Conservation (phyloP, 2,797 vertebrate species). For the Hypotaenidia philippensis region DNA sequence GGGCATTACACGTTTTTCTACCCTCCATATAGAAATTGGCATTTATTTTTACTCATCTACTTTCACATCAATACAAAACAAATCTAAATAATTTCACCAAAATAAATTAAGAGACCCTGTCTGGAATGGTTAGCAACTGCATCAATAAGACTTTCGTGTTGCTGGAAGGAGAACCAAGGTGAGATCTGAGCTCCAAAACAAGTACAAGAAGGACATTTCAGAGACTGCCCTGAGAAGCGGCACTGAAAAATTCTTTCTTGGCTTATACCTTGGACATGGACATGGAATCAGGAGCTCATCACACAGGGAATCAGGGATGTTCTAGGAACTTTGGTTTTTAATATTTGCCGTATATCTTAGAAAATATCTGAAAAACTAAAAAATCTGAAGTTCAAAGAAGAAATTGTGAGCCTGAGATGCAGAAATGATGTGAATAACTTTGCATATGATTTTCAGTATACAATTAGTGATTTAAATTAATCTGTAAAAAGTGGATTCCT, state of each 20-base stretch:
- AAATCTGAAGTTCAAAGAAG: neutral
- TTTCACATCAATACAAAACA: neutral
- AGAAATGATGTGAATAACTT: neutral
- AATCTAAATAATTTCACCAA: neutral
- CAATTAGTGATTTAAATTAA: neutral
- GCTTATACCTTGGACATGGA: neutral
- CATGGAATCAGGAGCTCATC: neutral
- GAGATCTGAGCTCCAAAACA: neutral
- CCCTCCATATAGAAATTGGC: neutral
- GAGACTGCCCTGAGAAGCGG: neutral
- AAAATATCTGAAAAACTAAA: neutral
- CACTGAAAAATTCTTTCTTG: neutral
- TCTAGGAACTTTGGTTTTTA: neutral
- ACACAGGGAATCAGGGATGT: neutral
- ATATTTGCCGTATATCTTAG: neutral
- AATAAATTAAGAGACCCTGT: neutral
- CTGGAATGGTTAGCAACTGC: neutral
- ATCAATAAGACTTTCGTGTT: neutral
- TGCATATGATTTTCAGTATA: neutral
- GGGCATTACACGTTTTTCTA: neutral
- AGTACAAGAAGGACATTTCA: neutral
- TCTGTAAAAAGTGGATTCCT: neutral
- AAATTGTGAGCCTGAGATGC: neutral
- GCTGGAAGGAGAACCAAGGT: neutral
- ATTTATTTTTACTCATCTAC: neutral